A percentile compares a stretch with the other conserved stretches of the same genome.
Conservation (phyloP, 2,888 invertebrate species). For the Aleiodes alternator region DNA sequence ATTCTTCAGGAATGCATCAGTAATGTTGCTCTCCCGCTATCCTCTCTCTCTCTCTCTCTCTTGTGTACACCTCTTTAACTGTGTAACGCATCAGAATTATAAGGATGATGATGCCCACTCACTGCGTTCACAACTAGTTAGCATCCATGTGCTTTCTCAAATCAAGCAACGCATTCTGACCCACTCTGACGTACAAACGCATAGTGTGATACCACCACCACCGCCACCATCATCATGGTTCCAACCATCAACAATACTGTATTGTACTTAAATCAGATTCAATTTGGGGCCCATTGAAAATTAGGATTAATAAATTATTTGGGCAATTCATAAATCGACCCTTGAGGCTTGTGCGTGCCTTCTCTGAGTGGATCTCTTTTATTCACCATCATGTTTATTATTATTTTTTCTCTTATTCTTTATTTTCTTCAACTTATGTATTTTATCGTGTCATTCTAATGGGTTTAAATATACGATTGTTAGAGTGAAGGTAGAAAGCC, state of each 20-base stretch:
- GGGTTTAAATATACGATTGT: constrained; percentile 8
- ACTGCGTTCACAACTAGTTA: constrained; percentile 38
- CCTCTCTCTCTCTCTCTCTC: no score
- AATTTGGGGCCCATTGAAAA: constrained; percentile 75
- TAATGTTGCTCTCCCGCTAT: constrained; percentile 22
- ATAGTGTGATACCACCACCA: constrained; percentile 16
- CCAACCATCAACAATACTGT: constrained; percentile 66
- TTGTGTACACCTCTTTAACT: constrained; percentile 5
- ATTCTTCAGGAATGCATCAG: constrained; percentile 49
- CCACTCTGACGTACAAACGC: constrained; percentile 35
- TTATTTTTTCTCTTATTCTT: background rate
- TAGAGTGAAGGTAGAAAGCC: background rate
- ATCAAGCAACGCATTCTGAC: constrained; percentile 70
- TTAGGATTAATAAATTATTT: constrained; percentile 76
- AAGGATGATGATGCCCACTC: constrained; percentile 33
- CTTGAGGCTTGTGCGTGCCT: constrained; percentile 42
- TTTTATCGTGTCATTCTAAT: constrained; percentile 37
- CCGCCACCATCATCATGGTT: constrained; percentile 33
- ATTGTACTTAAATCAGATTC: constrained; percentile 76
- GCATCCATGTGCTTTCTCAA: constrained; percentile 52
- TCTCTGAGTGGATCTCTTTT: constrained; percentile 20
- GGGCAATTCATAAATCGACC: constrained; percentile 74
- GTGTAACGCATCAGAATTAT: constrained; percentile 19
- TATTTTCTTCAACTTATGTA: constrained; percentile 6
- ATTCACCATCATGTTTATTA: constrained; percentile 21